These are phyloP conservation scores for Cataglyphis cursor DNA, from an alignment of 2,888 invertebrate genomes.

Conservation along the genomic window DNA sequence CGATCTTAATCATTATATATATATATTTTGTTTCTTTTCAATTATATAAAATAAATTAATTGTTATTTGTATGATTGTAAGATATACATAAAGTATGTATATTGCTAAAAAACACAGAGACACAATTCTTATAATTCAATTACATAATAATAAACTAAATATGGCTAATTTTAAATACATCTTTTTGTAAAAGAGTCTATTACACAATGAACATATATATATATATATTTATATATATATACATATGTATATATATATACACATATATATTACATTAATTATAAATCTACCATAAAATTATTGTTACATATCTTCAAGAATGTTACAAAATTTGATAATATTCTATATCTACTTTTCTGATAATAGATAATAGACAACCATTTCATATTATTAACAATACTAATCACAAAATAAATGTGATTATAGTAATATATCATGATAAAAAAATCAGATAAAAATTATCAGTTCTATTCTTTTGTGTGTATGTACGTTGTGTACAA, in stretches of 20 bases:
- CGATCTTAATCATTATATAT: not conserved
- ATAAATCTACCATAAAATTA: slow-evolving; percentile 12
- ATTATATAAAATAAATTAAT: not conserved
- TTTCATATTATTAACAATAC: slow-evolving; percentile 5
- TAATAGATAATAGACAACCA: not conserved
- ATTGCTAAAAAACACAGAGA: not conserved
- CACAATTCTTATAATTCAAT: not conserved
- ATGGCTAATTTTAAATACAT: slow-evolving; percentile 8
- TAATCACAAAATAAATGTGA: not conserved
- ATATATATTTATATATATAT: too few species aligned
- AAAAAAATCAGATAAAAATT: not conserved
- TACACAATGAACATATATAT: not conserved
- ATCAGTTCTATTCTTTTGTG: not conserved
- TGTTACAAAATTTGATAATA: not conserved
- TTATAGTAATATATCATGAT: slow-evolving; percentile 3
- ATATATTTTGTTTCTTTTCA: not conserved
- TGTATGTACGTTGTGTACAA: not conserved
- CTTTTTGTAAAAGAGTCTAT: not conserved
- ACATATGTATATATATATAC: too few species aligned
- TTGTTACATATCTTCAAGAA: slow-evolving; percentile 17
- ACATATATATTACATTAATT: not conserved
- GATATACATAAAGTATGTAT: not conserved
- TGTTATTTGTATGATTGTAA: not conserved
- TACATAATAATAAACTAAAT: not conserved
- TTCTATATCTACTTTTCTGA: not conserved